Conservation (phyloP, 2,113 vertebrate species). For the Capreolus pygargus region DNA sequence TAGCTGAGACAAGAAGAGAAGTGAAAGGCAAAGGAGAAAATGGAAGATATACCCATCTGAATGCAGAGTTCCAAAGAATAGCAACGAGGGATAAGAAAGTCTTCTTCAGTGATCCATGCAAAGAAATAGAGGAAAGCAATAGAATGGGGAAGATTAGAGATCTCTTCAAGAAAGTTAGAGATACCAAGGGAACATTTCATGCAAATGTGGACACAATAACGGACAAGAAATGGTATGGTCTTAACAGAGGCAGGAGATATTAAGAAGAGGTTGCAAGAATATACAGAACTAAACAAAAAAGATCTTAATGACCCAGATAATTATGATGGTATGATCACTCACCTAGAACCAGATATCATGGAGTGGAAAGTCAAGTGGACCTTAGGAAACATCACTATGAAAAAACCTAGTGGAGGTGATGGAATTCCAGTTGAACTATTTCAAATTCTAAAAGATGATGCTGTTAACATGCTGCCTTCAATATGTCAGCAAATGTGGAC, state of each 20-base stretch:
- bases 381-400: background rate
- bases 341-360: background rate
- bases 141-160: background rate
- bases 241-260: background rate
- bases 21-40: background rate
- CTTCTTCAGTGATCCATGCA: background rate
- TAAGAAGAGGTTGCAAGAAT: background rate
- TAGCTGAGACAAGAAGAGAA: background rate
- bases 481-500: background rate
- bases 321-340: background rate
- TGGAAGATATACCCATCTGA: background rate
- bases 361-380: background rate
- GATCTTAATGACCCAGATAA: background rate
- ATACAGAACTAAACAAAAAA: background rate
- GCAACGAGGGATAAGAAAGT: background rate
- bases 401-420: background rate
- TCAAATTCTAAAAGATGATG: background rate
- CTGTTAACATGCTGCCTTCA: background rate
- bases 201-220: background rate
- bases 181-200: background rate
- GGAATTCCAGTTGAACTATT: background rate
- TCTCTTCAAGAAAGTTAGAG: background rate
- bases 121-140: background rate
- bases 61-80: background rate
- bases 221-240: accelerated